Base-by-base conservation (phyloP, 2,113 vertebrate genomes). In the Caranx ignobilis region DNA sequence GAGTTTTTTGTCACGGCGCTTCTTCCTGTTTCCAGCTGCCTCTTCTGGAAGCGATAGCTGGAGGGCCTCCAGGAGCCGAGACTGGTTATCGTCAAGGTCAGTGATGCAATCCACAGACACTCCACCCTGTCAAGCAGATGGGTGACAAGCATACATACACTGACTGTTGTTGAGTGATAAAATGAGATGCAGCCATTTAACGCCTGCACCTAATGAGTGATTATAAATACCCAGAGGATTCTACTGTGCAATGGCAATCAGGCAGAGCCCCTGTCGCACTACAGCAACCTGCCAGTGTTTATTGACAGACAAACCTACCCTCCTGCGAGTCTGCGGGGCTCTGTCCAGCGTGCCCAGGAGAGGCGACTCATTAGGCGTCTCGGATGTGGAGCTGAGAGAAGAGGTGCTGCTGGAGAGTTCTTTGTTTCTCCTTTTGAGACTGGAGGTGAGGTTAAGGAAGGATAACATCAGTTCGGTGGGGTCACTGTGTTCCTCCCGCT, bases 81-180 rank as follows among this genome's bases (percentile, higher is more conserved):
- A 98, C 78, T 99, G 97, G 94, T 95, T 97, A 93, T 99, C 97
- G 84, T 99, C 98, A 83, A 99, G 96, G 91, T 99, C 98, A 11
- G 98, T 98, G 92, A 99, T 99, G 78, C 97, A 99, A 93, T 99
- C 98, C 94, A 99, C 98, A 72, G 98, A 99, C 96, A 99, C 97
- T 0, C 97, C 98, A 0, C 98, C 98, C 98, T 99, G 94, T 2
- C 85, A 66, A 57, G 89, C 62, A 87, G 59, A 89, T 32, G 48
- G 68, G 76, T 54, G 72, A 88, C 74, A 67, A 77, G 18, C 26
- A 19, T 19, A 9, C 10, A 18, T 34, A 8, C 10, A 69, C 60
- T 47, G 35, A 80, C 6, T 37, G 37, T 5, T 50, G 3, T 34
- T 34, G 48, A 70, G 55, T 7, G 26, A 43, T 48, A 37, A 41